Evolutionary conservation across 2,888 invertebrate genomes (phyloP).

Genomic region (Bugula neritina): DNA sequence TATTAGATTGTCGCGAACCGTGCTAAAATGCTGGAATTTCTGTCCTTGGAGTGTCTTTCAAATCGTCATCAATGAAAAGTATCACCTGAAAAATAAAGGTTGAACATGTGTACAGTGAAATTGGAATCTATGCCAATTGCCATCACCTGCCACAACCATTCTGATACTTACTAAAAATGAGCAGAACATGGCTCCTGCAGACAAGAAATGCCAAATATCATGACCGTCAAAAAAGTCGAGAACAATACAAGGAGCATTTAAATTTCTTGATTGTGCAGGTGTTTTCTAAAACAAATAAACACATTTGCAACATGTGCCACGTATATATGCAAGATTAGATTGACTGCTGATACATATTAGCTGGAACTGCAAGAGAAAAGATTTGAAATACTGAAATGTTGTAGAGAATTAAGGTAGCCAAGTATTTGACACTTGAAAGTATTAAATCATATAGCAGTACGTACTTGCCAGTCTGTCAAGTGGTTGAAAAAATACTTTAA

Average conservation of each 20-base stretch:
- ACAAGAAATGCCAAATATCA: conserved; percentile 78
- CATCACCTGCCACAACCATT: no score
- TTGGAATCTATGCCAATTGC: no score
- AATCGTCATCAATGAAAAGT: conserved; percentile 72
- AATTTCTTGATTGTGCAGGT: conserved; percentile 69
- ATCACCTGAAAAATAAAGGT: conserved; percentile 54
- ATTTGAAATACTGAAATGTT: no score
- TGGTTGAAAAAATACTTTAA: background rate
- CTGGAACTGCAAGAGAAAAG: no score
- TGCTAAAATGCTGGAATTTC: conserved; percentile 69
- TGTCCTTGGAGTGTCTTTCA: conserved; percentile 63
- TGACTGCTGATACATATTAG: no score
- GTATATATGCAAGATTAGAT: no score
- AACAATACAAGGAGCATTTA: conserved; percentile 65
- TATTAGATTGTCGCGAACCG: no score
- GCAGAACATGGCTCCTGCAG: conserved; percentile 72
- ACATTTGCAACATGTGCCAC: no score
- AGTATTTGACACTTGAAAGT: no score
- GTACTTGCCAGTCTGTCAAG: background rate
- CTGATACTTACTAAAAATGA: conserved; percentile 65
- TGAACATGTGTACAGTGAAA: background rate
- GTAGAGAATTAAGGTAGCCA: no score
- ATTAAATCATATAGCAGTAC: no score
- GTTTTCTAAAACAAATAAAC: no score
- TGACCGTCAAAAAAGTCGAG: conserved; percentile 73